phyloP scores from a whole-genome alignment of 1,140 invertebrate genomes.

The Solenopsis invicta region DNA sequence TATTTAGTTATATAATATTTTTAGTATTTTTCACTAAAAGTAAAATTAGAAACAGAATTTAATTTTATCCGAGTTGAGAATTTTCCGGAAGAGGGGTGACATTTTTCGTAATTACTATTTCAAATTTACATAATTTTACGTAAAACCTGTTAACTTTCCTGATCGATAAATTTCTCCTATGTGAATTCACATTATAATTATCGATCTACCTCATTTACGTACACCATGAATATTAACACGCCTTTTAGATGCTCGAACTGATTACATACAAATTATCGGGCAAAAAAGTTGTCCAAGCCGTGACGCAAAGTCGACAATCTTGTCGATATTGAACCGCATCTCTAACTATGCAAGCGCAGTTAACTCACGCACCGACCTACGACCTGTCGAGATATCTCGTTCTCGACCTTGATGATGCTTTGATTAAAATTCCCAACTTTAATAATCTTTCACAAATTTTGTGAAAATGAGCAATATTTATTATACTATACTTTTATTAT shows the following conservation, averaged over 20 bases:
- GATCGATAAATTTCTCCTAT: not conserved
- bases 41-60: not conserved
- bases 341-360: constrained; percentile 3
- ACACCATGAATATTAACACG: not conserved
- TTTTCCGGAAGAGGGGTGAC: not conserved
- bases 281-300: not conserved
- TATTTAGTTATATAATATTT: too few relatives aligned
- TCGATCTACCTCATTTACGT: not conserved
- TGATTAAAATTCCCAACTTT: constrained; percentile 26
- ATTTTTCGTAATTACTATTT: not conserved
- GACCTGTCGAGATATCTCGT: constrained; percentile 49
- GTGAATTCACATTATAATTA: constrained; percentile 26
- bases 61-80: not conserved
- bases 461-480: not conserved
- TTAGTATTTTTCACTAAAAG: not conserved
- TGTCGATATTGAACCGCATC: constrained; percentile 58
- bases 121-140: not conserved
- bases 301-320: constrained; percentile 52
- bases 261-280: constrained; percentile 2
- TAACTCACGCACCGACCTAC: constrained; percentile 53
- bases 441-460: not conserved
- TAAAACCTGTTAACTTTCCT: constrained; percentile 1
- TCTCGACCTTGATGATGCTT: constrained; percentile 44
- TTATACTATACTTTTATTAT: not conserved
- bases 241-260: not conserved